These are phyloP conservation scores for Squalus acanthias DNA, from an alignment of 2,797 vertebrate species.

Conservation along the genomic window DNA sequence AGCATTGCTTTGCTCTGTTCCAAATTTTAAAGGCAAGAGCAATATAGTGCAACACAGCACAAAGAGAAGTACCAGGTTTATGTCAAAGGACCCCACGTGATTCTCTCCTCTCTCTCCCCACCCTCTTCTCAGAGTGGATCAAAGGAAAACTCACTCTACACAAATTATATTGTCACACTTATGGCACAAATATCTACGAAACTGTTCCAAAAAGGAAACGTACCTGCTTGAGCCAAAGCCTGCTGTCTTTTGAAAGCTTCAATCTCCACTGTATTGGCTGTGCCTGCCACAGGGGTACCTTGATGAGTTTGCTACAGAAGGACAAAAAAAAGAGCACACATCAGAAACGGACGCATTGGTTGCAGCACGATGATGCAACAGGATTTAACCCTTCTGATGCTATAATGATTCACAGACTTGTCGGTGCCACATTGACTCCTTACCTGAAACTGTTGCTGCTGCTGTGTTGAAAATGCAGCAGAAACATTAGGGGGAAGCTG, in stretches of 20 bases:
- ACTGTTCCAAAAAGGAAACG: slow-evolving; percentile 39
- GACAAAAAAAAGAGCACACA: slow-evolving; percentile 50
- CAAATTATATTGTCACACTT: background rate
- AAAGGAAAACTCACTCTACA: background rate
- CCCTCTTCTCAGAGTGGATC: no score
- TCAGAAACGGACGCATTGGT: background rate
- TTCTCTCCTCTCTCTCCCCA: background rate
- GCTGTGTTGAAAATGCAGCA: slow-evolving; percentile 84
- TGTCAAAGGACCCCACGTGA: background rate
- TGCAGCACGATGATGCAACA: background rate
- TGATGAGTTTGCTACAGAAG: slow-evolving; percentile 68
- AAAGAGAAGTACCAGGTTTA: background rate
- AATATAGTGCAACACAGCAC: background rate
- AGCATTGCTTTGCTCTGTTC: background rate
- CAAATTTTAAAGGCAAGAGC: background rate
- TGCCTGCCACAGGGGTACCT: slow-evolving; percentile 62
- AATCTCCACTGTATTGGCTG: slow-evolving; percentile 76
- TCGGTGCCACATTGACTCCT: slow-evolving; percentile 35
- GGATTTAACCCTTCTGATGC: slow-evolving; percentile 28
- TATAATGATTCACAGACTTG: slow-evolving; percentile 32
- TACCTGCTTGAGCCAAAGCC: slow-evolving; percentile 86
- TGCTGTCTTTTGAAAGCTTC: slow-evolving; percentile 94
- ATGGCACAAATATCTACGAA: background rate
- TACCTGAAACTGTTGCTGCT: slow-evolving; percentile 84
- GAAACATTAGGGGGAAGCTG: slow-evolving; percentile 95